phyloP scores from a whole-genome alignment of 2,113 vertebrate species.

The Sturnus vulgaris region DNA sequence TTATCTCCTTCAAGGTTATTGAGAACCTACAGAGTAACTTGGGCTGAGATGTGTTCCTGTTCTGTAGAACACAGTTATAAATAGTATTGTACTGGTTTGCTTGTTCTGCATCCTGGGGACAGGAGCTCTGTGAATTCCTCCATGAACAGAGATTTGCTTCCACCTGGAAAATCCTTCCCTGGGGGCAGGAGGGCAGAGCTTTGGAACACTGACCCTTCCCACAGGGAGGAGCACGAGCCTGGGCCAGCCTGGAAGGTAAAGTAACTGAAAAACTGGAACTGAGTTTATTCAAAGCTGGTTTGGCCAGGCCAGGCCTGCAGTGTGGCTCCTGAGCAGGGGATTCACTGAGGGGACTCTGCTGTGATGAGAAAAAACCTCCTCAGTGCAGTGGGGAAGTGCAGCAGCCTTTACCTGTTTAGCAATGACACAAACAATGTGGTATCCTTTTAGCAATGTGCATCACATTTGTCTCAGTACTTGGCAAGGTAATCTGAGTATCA shows the following conservation, averaged over 20 bases:
- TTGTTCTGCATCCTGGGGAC: background rate
- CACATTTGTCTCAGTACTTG: background rate
- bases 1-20: background rate
- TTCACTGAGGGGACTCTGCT: background rate
- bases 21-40: background rate
- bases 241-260: background rate
- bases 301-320: background rate
- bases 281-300: background rate
- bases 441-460: background rate
- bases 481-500: background rate
- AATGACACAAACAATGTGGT: background rate
- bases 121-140: background rate
- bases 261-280: background rate
- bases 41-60: background rate
- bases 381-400: background rate
- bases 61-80: background rate
- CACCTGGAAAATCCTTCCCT: too few relatives aligned
- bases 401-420: background rate
- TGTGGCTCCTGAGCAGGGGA: background rate
- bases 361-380: background rate
- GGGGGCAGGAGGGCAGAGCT: background rate
- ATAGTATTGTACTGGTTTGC: background rate
- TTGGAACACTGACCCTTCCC: background rate
- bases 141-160: background rate
- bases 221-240: background rate